These are phyloP conservation scores for Drosophila subpulchrella DNA, from an alignment of 1,140 invertebrate genomes.

Conservation along the genomic window DNA sequence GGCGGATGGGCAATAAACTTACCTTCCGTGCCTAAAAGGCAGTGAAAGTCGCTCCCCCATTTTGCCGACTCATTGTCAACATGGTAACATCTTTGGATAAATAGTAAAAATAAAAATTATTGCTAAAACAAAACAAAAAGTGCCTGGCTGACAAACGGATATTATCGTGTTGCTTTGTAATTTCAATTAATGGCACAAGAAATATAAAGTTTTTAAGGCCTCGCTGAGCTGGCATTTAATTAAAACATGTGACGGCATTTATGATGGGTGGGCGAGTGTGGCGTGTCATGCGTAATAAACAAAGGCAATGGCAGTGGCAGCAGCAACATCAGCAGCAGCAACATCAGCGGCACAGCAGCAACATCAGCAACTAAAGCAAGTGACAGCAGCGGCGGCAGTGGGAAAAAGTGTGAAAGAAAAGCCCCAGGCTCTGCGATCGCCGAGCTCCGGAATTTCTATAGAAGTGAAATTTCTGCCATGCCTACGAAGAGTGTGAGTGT, in stretches of 20 bases:
- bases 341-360: conserved; percentile 6
- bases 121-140: conserved; percentile 45
- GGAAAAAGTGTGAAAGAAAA: conserved; percentile 68
- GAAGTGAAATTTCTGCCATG: conserved; percentile 77
- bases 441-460: conserved; percentile 69
- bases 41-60: conserved; percentile 56
- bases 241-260: conserved; percentile 75
- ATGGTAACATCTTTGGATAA: conserved; percentile 50
- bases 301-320: conserved; percentile 55
- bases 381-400: conserved; percentile 30
- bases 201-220: conserved; percentile 64
- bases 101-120: conserved; percentile 65
- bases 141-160: conserved; percentile 9
- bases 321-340: conserved; percentile 17
- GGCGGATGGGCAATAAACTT: conserved; percentile 36
- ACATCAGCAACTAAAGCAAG: conserved; percentile 40
- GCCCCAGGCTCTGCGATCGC: conserved; percentile 42
- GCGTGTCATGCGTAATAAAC: conserved; percentile 68
- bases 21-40: conserved; percentile 37
- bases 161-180: conserved; percentile 53
- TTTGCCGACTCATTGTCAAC: conserved; percentile 42
- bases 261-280: conserved; percentile 60
- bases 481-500: conserved; percentile 47
- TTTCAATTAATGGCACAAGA: conserved; percentile 67
- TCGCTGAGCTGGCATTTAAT: conserved; percentile 58